Evolutionary conservation across 2,888 invertebrate species (phyloP), one percentile per base, ranked within the genome.

Genomic region (Caenorhabditis sulstoni): DNA sequence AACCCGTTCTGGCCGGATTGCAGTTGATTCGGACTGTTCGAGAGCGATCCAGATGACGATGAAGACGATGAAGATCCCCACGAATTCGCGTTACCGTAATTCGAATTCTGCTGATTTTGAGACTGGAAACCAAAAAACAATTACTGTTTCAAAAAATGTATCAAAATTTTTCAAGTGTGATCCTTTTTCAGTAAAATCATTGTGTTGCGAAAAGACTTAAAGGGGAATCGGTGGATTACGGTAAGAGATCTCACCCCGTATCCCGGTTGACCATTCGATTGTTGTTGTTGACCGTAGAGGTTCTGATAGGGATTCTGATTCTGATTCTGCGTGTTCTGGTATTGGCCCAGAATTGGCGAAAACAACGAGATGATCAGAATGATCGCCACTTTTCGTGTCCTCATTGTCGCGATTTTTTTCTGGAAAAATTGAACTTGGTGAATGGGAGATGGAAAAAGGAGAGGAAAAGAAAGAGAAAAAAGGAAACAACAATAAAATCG

Each of bases 221-320:
- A n/a, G n/a, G n/a, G n/a, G n/a, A n/a, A n/a, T n/a, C n/a, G n/a
- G n/a, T n/a, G n/a, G n/a, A n/a, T n/a, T n/a, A n/a, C n/a, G n/a
- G n/a, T n/a, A n/a, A n/a, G n/a, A n/a, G n/a, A n/a, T n/a, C n/a
- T n/a, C 39, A 74, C 74, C 66, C 74, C 74, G 23, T 53, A 74
- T 47, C 74, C 74, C 7, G 29, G 7, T 29, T 29, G 29, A 23
- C 41, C 45, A 39, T 65, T 52, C 1, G 58, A 44, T 37, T 64
- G 65, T n/a, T 55, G 22, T 35, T 65, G 58, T 29, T 22, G 64
- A 55, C 45, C 64, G 64, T 29, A 7, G 41, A 62, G 64, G 20
- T 71, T 64, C 45, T 57, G 62, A 57, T 75, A 67, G 49, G 67
- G 47, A 55, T 76, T 76, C 35, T 65, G 65, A 74, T 74, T 65